A percentile compares a stretch with the other conserved stretches of the same genome.
phyloP scores from a whole-genome alignment of 2,113 vertebrate species.

The Nothoprocta pentlandii region DNA sequence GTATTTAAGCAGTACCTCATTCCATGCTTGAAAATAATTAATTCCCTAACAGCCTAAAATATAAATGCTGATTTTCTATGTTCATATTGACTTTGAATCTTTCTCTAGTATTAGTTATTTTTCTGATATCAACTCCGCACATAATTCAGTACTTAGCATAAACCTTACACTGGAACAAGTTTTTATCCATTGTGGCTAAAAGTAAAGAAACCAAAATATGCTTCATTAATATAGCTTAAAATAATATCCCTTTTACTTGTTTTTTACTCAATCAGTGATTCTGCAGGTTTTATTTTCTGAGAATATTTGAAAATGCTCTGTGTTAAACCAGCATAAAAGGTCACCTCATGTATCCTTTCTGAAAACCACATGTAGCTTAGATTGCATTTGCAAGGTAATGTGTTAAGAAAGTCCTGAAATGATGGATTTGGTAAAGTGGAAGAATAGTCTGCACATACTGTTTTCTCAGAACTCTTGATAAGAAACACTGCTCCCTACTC shows the following conservation, averaged over 20 bases:
- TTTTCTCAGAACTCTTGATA: not conserved
- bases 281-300: not conserved
- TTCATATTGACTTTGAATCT: not conserved
- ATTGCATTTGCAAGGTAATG: not conserved
- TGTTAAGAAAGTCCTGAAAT: not conserved
- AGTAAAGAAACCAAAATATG: not conserved
- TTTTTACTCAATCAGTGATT: not conserved
- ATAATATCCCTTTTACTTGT: not conserved
- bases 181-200: not conserved
- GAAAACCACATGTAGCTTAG: not conserved
- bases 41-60: not conserved
- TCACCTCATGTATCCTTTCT: not conserved
- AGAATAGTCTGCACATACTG: fast-evolving
- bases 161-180: fast-evolving
- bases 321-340: not conserved
- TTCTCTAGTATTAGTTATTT: not conserved
- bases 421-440: not conserved
- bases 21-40: not conserved
- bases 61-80: not conserved
- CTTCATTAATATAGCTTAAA: not conserved
- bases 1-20: not conserved
- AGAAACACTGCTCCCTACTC: not conserved
- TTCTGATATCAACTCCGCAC: not conserved
- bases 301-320: not conserved
- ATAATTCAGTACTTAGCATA: not conserved